Evolutionary conservation across 2,113 vertebrate genomes (phyloP), one percentile per base, ranked within the genome.

Genomic region (Psilopogon haemacephalus): DNA sequence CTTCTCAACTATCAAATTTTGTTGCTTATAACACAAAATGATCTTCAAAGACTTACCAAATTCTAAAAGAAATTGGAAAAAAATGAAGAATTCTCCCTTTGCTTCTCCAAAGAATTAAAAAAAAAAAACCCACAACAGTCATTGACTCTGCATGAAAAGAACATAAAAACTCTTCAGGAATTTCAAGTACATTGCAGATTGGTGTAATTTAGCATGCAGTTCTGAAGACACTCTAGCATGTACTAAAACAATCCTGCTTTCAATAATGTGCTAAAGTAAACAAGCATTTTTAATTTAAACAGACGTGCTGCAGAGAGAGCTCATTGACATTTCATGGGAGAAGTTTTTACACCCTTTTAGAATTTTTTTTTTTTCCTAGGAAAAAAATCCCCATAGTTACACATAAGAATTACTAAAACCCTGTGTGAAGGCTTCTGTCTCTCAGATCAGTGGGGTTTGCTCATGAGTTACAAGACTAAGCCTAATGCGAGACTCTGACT

Each of bases 311-410:
- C 33, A 67, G 59, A 62, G 30, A 48, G 12, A n/a, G 15, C 58
- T 32, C 0, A 0, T 48, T 35, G 38, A 82, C 17, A 3, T 55
- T 84, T 86, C 48, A 82, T 12, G 23, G 15, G 6, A 50, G 50
- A 54, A 70, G 33, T n/a, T 67, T 82, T 73, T 30, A 65, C 30
- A 52, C 4, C 23, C 19, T 82, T 81, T 55, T 18, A 56, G 54
- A 91, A 84, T 44, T 44, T 44, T 44, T 44, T 44, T 18, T 18
- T 18, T 42, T 42, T 15, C 16, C 32, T 65, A 54, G 35, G 14
- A 18, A 63, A 65, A 81, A 54, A 46, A 48, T 15, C 9, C 40
- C 46, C 46, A 46, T 14, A 75, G 12, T 42, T 63, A 44, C 14
- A 40, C 15, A 65, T 4, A 32, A 65, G 9, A 71, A 23, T 38